Evolutionary conservation across 1,140 invertebrate species (phyloP), one percentile per base, ranked within the genome.

Genomic region (Penaeus japonicus): DNA sequence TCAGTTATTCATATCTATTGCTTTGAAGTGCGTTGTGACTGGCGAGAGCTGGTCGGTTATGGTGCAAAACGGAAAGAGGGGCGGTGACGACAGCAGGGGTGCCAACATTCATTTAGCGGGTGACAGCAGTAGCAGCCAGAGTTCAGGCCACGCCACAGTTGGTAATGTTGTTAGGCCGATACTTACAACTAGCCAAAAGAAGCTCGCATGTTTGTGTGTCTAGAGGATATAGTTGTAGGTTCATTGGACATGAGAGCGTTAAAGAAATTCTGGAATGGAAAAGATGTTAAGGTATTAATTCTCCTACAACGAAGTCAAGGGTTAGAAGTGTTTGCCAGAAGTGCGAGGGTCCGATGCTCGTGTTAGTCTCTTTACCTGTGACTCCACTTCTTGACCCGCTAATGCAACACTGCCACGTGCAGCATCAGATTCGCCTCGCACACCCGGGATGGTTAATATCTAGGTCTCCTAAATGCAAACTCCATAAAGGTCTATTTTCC

Each of bases 171-270:
- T 2, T 62, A 32, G 22, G 24, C 77, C 53, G n/a, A 62, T 90
- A 97, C 97, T 98, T 93, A 98, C 97, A 99, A 92, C 97, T 98
- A 89, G 97, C 97, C 96, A 99, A 98, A 91, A 96, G 94, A 77
- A 99, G 94, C 70, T 97, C 97, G 93, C 98, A 99, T 73, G 96
- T 95, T 94, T 99, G 98, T 92, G 96, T 95, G 93, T 98, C 98
- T 91, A 99, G 92, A 59, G 98, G 98, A 93, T 98, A 99, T 59
- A 98, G 94, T 94, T 98, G 98, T 90, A 99, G 94, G 93, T 98
- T 97, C 98, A 99, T 99, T 70, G 97, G 97, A 92, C 97, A 99
- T 17, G 97, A 97, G 88, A 99, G 94, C 70, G 98, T 98, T 89
- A 98, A 93, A 20, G 97, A 98, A 93, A 98, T 97, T 93, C 97